These are phyloP conservation scores for Polyploca ridens DNA, from an alignment of 2,888 invertebrate genomes.

Conservation along the genomic window DNA sequence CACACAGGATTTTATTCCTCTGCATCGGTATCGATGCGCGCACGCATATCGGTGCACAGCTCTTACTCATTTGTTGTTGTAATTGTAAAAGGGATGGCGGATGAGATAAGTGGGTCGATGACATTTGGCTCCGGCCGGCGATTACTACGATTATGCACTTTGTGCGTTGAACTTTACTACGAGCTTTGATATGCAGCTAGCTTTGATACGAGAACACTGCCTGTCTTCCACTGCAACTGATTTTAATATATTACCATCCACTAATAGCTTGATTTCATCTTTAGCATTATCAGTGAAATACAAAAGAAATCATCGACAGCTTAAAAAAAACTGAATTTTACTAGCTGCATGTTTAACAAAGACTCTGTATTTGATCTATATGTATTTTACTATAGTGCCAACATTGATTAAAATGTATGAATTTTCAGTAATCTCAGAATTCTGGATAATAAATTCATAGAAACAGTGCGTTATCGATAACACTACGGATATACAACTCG, in stretches of 20 bases:
- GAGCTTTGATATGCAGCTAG: constrained; percentile 65
- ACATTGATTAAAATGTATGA: neutral
- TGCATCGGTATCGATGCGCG: constrained; percentile 76
- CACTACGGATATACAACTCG: neutral
- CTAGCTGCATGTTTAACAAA: no score
- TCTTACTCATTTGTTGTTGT: constrained; percentile 85
- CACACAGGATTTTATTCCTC: constrained; percentile 84
- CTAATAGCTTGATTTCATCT: neutral
- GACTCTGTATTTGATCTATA: no score
- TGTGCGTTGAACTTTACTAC: constrained; percentile 82
- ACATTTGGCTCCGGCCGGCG: constrained; percentile 79
- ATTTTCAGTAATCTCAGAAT: neutral
- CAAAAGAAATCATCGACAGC: no score
- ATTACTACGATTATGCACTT: constrained; percentile 84
- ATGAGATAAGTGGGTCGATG: constrained; percentile 84
- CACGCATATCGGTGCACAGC: constrained; percentile 75
- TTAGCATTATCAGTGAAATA: neutral
- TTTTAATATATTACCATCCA: constrained; percentile 31
- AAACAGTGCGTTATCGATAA: constrained; percentile 4
- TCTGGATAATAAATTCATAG: neutral
- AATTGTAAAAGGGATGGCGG: constrained; percentile 85
- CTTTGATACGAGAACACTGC: constrained; percentile 58
- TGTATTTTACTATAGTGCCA: neutral
- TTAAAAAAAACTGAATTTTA: no score
- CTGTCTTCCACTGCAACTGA: constrained; percentile 22